Conservation (phyloP, 2,888 invertebrate species). For the Conops quadrifasciatus region DNA sequence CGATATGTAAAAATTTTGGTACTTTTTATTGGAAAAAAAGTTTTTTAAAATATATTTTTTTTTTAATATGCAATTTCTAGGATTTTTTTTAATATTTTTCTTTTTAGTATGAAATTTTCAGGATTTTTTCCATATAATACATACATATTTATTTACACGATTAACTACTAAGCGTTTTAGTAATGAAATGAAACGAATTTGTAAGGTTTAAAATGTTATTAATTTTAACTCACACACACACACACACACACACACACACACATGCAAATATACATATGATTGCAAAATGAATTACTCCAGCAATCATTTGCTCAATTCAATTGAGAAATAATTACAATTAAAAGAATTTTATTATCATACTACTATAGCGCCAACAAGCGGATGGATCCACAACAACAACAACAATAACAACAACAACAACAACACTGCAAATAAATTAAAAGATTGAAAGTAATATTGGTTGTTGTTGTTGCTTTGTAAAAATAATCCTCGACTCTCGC, state of each 20-base stretch:
- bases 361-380: background rate
- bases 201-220: too few relatives aligned
- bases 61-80: too few relatives aligned
- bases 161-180: too few relatives aligned
- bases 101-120: too few relatives aligned
- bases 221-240: too few relatives aligned
- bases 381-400: background rate
- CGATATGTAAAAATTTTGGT: too few relatives aligned
- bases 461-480: constrained; percentile 1
- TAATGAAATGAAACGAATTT: too few relatives aligned
- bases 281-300: background rate
- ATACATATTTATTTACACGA: too few relatives aligned
- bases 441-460: background rate
- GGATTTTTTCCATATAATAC: too few relatives aligned
- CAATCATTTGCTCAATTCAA: constrained; percentile 17
- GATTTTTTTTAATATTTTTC: too few relatives aligned
- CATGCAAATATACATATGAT: background rate
- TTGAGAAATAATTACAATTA: constrained; percentile 14
- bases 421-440: background rate
- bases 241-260: background rate
- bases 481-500: background rate
- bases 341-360: constrained; percentile 7
- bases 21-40: too few relatives aligned
- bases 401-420: background rate
- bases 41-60: too few relatives aligned